Evolutionary conservation across 2,113 vertebrate genomes (phyloP).

Genomic region (Cephalophus harveyi): DNA sequence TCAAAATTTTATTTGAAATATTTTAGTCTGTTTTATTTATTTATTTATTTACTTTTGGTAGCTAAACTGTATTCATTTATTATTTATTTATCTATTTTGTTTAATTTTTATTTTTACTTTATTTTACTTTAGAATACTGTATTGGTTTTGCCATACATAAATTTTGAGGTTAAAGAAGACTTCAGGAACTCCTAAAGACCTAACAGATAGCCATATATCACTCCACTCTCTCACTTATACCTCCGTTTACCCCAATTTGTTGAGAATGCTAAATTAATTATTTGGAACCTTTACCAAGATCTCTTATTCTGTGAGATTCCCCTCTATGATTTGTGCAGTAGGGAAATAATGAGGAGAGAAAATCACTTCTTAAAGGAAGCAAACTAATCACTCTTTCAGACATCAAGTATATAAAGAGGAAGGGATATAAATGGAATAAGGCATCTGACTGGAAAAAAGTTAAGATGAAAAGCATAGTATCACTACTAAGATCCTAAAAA

Average conservation of each 20-base stretch:
- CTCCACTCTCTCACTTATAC: background rate
- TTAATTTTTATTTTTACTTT: too few species aligned
- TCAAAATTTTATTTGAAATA: background rate
- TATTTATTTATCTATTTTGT: too few species aligned
- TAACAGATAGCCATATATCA: background rate
- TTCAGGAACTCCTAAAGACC: background rate
- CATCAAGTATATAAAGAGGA: background rate
- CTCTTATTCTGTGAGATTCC: background rate
- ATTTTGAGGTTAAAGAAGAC: background rate
- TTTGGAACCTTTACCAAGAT: background rate
- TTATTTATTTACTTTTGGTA: too few species aligned
- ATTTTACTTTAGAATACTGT: too few species aligned
- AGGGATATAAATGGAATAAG: background rate
- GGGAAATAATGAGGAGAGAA: background rate
- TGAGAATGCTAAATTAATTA: background rate
- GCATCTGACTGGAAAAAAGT: background rate
- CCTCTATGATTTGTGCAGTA: background rate
- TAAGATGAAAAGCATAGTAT: background rate
- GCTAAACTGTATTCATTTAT: too few species aligned
- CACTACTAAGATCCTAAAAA: background rate
- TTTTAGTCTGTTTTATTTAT: background rate
- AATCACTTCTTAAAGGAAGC: background rate
- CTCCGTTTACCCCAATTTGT: background rate
- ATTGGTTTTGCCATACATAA: too few species aligned
- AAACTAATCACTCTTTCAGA: background rate